Evolutionary conservation across 2,797 vertebrate species (phyloP), one percentile per base, ranked within the genome.

Genomic region (Cottoperca gobio): DNA sequence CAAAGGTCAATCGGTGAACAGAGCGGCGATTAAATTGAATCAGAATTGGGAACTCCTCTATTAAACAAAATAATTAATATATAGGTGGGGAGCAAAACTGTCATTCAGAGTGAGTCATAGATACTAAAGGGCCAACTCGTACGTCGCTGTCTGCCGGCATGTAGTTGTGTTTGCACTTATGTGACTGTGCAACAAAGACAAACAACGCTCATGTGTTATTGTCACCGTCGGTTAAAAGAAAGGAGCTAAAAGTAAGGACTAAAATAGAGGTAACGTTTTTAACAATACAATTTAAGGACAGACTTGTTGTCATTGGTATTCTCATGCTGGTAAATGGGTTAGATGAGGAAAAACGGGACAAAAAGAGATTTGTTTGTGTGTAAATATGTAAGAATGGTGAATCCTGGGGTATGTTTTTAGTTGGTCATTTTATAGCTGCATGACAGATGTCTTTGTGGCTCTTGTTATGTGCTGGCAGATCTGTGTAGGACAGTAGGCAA

Each of bases 81-180:
- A 26, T 12, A 70, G 50, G 71, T 31, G 57, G 52, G 40, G 6
- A 71, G 6, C 1, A 8, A 26, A 73, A 13, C 13, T 39, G 58
- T 71, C 59, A 40, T 4, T 65, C 39, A 46, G 11, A 1, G 23
- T 76, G 70, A 83, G 58, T 79, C 72, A 75, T 58, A 8, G 42
- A 45, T 21, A 46, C 11, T 42, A 42, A 55, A n/a, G 5, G 12
- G 21, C 4, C 31, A 9, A 5, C 4, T 16, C 26, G n/a, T 52
- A 16, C 48, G 0, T 14, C 2, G 2, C 1, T 40, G 19, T 45
- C 28, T 68, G 42, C 12, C 3, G 2, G 14, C 33, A 2, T 19
- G 37, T 4, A 8, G 37, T 28, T 8, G 13, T 71, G 37, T 74
- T 70, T 70, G 72, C 49, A 62, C 49, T 46, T 26, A 52, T 54